Base-by-base conservation (phyloP, 2,797 vertebrate species). In the Helostoma temminkii region DNA sequence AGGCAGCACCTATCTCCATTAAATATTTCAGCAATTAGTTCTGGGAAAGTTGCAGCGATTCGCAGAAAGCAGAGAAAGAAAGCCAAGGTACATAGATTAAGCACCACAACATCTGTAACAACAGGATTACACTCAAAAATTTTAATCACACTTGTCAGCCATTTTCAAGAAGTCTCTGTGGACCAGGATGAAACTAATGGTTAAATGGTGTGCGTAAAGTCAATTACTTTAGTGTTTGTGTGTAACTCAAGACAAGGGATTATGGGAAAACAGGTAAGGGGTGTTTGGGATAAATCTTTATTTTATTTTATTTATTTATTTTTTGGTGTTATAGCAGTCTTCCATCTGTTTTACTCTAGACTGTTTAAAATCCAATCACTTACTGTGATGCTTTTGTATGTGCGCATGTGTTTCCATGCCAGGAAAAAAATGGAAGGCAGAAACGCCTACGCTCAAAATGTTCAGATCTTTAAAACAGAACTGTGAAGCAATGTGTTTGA, bases 341-440 rank as follows among this genome's bases (percentile, higher is more conserved):
- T 84, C 82, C 82, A 88, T 91, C 82, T 85, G 83, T 85, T 89
- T 88, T 82, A 70, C 82, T 87, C 74, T 78, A 81, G 72, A 77
- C 80, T 83, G 86, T 84, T 89, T 90, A 90, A 84, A 67, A 89
- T 84, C 82, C 85, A 86, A 81, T 91, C 74, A 73, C 84, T 85
- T 86, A 82, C 58, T 64, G 58, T 59, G 62, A 80, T 76, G 78
- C 50, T 79, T 72, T 69, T 39, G 21, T 21, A 19, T 11, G 22
- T 54, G 19, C 62, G 56, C 61, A 28, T 48, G 59, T 42, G 55
- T 64, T 50, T 72, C 55, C 24, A 26, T 5, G 28, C 52, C 62
- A 76, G 30, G 45, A 77, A 62, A 75, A 69, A 84, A 82, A 74
- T 70, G 62, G 37, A 77, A 74, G 32, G 71, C 45, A 78, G 49